phyloP scores from a whole-genome alignment of 2,113 vertebrate species.

The Poeciliopsis prolifica region DNA sequence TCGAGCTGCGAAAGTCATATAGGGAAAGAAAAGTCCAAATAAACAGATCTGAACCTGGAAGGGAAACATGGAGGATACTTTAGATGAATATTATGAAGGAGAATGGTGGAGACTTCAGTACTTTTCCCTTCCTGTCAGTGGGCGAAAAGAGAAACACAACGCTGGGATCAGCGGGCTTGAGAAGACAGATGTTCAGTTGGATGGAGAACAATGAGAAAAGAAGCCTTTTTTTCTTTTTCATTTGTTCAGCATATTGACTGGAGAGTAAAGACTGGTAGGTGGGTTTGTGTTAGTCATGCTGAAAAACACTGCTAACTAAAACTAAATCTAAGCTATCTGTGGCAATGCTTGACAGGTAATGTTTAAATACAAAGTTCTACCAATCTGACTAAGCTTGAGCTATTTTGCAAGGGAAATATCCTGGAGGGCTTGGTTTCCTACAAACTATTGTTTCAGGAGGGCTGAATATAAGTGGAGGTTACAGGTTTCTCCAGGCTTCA shows the following conservation, averaged over 20 bases:
- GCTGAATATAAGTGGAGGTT: not conserved
- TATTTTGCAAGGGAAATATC: not conserved
- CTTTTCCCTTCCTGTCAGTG: conserved; percentile 18
- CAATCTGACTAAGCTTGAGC: too few species aligned
- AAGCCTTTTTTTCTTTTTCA: conserved; percentile 33
- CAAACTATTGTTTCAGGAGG: not conserved
- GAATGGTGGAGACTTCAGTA: not conserved
- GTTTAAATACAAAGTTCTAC: too few species aligned
- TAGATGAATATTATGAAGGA: not conserved
- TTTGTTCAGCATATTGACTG: conserved; percentile 14
- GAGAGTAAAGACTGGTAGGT: conserved; percentile 11
- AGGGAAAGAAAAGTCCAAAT: not conserved
- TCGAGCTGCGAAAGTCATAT: too few species aligned
- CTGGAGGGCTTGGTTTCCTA: not conserved
- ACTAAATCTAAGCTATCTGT: too few species aligned
- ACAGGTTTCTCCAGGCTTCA: not conserved
- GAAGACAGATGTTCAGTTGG: conserved; percentile 56
- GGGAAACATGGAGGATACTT: not conserved
- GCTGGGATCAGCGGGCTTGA: conserved; percentile 18
- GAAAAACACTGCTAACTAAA: not conserved
- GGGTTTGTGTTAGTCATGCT: not conserved
- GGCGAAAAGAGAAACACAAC: conserved; percentile 7
- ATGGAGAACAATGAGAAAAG: conserved; percentile 42
- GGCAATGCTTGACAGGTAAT: too few species aligned
- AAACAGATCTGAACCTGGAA: not conserved